Evolutionary conservation across 2,113 vertebrate genomes (phyloP), one percentile per base, ranked within the genome.

Genomic region (Ctenomys sociabilis): DNA sequence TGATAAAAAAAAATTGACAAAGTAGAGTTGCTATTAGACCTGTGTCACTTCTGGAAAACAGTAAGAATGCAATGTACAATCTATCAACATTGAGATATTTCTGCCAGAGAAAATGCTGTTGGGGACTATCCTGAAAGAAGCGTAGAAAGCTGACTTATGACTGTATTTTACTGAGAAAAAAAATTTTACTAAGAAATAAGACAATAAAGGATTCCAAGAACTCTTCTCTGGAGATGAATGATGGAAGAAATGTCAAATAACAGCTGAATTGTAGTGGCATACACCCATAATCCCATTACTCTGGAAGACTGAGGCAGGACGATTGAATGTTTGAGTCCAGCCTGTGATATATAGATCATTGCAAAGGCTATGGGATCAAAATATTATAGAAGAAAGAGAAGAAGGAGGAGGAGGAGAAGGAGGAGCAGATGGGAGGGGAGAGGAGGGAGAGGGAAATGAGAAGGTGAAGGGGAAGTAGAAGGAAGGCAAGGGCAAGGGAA

Each of bases 21-120:
- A 0, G 4, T 13, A 40, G 2, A 17, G 12, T 37, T 28, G 30
- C 21, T 84, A 21, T 70, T 45, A 88, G 17, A 75, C 24, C 26
- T 85, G 8, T 70, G 54, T 94, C 61, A 54, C 89, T 30, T 86
- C 68, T n/a, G 49, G 40, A 89, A 95, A 96, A 89, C 8, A 54
- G 7, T 14, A 93, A 94, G 61, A 72, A 95, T 32, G 7, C 35
- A 89, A 64, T 35, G 21, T 37, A 63, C 10, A 72, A 87, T 22
- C 30, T n/a, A 88, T 11, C 32, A 85, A 73, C 30, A 77, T 1
- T 86, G 73, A 95, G 12, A 70, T 84, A 90, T 91, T 84, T 94
- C 70, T 92, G 61, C 72, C 93, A 92, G 54, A 92, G 19, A 35
- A 78, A 84, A 92, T 80, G 14, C 13, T 80, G 35, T 61, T 64